Conservation (phyloP, 2,888 invertebrate species). For the Volucella bombylans region DNA sequence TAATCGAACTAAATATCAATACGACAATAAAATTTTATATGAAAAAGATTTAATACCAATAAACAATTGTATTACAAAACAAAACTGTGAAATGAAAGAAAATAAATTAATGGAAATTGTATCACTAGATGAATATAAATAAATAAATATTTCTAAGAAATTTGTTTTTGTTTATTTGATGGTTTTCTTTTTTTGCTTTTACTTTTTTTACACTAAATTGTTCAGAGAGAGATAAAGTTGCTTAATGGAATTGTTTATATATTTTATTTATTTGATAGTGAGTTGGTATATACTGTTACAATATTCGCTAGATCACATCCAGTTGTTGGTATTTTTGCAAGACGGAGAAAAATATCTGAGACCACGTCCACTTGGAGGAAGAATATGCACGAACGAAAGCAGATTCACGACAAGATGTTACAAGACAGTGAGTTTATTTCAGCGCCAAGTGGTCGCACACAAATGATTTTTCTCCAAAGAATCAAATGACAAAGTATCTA, state of each 20-base stretch:
- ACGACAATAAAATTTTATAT: too few species aligned
- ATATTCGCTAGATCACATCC: conserved; percentile 60
- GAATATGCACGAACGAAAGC: conserved; percentile 14
- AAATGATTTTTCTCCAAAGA: conserved; percentile 10
- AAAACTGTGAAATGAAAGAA: too few species aligned
- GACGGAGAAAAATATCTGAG: conserved; percentile 31
- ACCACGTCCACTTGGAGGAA: conserved; percentile 3
- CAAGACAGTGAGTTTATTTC: not conserved
- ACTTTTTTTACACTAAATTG: conserved; percentile 52
- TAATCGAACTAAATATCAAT: too few species aligned
- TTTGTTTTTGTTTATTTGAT: conserved; percentile 48
- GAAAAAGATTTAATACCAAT: too few species aligned
- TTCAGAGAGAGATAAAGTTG: conserved; percentile 54
- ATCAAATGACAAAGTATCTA: conserved; percentile 38
- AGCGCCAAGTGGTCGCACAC: not conserved
- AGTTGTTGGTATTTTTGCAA: conserved; percentile 38
- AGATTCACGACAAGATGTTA: conserved; percentile 7
- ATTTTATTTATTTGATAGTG: conserved; percentile 45
- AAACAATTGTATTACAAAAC: too few species aligned
- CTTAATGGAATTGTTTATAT: conserved; percentile 63
- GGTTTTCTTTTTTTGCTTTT: conserved; percentile 29
- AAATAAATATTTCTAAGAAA: conserved; percentile 37
- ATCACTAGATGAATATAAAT: too few species aligned
- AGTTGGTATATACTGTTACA: conserved; percentile 46
- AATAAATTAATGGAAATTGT: too few species aligned